Evolutionary conservation across 2,888 invertebrate species (phyloP).

Genomic region (Acanthosepion pharaonis): DNA sequence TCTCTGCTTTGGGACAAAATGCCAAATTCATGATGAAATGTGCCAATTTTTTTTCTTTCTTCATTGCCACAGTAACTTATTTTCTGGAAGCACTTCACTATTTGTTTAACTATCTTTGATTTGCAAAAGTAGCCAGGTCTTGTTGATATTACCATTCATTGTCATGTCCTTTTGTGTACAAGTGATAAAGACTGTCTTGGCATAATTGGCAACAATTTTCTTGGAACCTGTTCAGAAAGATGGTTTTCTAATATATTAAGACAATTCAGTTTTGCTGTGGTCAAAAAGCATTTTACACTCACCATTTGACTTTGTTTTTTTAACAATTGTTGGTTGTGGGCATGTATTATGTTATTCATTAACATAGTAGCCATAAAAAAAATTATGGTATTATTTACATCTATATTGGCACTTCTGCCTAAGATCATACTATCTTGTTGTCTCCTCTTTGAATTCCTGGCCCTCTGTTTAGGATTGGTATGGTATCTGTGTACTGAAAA

Average conservation of each 20-base stretch:
- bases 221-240: background rate
- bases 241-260: background rate
- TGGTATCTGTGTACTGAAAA: too few species aligned
- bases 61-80: background rate
- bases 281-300: background rate
- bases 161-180: background rate
- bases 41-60: background rate
- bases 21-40: background rate
- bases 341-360: too few species aligned
- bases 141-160: background rate
- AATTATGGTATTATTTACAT: too few species aligned
- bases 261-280: background rate
- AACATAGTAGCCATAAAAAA: too few species aligned
- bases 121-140: background rate
- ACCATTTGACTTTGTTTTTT: too few species aligned
- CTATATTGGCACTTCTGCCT: too few species aligned
- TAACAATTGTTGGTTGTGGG: too few species aligned
- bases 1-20: background rate
- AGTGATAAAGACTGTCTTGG: background rate
- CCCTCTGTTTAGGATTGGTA: too few species aligned
- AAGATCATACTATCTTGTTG: too few species aligned
- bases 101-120: background rate
- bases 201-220: background rate
- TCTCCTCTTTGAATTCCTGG: too few species aligned
- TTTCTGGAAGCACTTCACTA: background rate